A percentile compares a stretch with the other conserved stretches of the same genome.
phyloP scores from a whole-genome alignment of 2,888 invertebrate genomes.

The Acanthoscelides obtectus region DNA sequence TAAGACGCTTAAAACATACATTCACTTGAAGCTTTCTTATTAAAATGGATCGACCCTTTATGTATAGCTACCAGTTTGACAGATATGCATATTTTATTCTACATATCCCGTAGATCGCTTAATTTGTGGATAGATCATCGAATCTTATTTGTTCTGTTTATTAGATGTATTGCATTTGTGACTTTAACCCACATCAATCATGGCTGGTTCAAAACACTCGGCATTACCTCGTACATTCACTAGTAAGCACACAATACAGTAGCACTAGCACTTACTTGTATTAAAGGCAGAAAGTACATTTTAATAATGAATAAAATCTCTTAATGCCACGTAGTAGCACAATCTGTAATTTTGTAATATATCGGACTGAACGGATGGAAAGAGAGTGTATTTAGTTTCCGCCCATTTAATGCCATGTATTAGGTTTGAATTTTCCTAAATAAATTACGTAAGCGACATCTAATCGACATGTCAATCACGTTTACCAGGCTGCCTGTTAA shows the following conservation, averaged over 20 bases:
- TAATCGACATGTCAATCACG: neutral
- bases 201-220: no score
- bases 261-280: neutral
- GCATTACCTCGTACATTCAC: neutral
- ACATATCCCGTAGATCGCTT: no score
- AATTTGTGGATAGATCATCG: no score
- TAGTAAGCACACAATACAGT: neutral
- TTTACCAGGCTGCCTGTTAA: neutral
- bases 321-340: neutral
- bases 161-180: no score
- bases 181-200: no score
- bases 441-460: neutral
- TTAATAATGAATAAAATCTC: neutral
- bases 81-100: no score
- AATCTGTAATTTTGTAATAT: neutral
- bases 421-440: neutral
- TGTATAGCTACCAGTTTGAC: no score
- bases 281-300: neutral
- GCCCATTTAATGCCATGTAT: neutral
- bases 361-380: neutral
- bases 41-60: no score
- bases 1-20: no score
- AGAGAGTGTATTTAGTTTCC: neutral
- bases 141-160: no score
- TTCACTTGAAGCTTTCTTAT: no score